These are phyloP conservation scores for Pseudopipra pipra DNA, from an alignment of 2,113 vertebrate genomes.

Conservation along the genomic window DNA sequence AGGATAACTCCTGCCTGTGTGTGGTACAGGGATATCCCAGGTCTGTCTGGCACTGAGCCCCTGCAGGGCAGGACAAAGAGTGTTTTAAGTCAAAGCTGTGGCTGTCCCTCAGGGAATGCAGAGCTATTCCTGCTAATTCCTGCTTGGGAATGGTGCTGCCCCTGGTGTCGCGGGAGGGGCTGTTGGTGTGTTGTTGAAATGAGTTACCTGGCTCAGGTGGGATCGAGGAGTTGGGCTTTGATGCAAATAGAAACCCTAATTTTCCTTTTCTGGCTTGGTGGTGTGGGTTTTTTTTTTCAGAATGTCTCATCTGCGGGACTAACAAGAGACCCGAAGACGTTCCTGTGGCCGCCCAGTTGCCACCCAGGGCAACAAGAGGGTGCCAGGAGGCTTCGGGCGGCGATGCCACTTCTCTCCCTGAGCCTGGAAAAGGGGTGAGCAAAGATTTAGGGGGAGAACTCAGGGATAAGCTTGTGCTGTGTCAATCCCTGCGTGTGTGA, in stretches of 20 bases:
- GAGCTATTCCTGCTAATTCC: not conserved
- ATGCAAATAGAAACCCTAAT: not conserved
- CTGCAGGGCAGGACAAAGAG: not conserved
- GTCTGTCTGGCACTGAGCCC: not conserved
- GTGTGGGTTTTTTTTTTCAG: slow-evolving; percentile 27
- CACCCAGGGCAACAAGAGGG: not conserved
- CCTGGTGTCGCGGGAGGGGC: not conserved
- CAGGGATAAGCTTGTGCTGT: not conserved
- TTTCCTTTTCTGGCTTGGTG: not conserved
- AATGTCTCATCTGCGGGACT: not conserved
- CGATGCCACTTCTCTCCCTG: slow-evolving; percentile 5
- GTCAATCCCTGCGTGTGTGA: accelerated
- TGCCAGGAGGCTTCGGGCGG: not conserved
- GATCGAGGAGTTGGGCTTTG: not conserved
- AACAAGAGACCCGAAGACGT: slow-evolving; percentile 1
- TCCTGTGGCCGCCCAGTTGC: slow-evolving; percentile 43
- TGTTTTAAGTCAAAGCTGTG: not conserved
- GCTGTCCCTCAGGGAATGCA: not conserved
- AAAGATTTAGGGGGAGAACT: not conserved
- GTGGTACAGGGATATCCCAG: not conserved
- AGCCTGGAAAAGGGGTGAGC: slow-evolving; percentile 66
- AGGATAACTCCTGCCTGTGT: not conserved
- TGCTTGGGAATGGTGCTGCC: accelerated
- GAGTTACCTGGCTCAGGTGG: not conserved
- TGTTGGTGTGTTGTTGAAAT: not conserved